Base-by-base conservation (phyloP, 2,888 invertebrate genomes). In the Ectemnius cavifrons region DNA sequence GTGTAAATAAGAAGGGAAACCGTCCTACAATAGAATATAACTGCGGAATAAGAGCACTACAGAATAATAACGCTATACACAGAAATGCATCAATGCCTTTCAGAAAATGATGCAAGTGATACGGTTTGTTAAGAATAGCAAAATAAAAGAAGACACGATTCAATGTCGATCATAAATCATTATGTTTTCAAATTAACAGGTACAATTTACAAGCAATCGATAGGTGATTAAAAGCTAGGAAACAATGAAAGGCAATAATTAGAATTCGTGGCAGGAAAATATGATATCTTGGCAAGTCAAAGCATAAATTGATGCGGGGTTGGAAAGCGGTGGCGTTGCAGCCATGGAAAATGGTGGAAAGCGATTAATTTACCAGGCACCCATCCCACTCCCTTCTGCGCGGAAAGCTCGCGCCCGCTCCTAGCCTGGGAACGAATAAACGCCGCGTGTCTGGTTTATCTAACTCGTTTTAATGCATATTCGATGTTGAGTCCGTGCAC, bases 381-480 rank as follows among this genome's bases (percentile, higher is more conserved):
- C 61, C 65, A n/a, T 58, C 47, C 37, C 47, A 47, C 56, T 20
- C 47, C 27, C n/a, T 49, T n/a, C 13, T 62, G 64, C 64, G 11
- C 46, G 4, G 46, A 46, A 6, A 14, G 8, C 62, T 14, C 62
- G 47, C 14, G n/a, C 23, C 5, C 52, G n/a, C 63, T 52, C 16
- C 16, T 14, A 16, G 52, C 14, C 49, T 20, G n/a, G 16, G 23
- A 49, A 49, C 63, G 18, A 61, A 18, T 57, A 58, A 69, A 57
- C 60, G n/a, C 20, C 49, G 27, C 23, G 63, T 37, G 37, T 46
- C 49, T 20, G 65, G 62, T 75, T 62, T 66, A 47, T 61, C 67
- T 75, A 75, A 71, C 81, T 77, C 77, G 82, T 81, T 86, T 86
- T 85, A 86, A 86, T 86, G 86, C 86, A 85, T 84, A 85, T 82